Conservation (phyloP, 2,888 invertebrate species). For the Acheta domesticus region DNA sequence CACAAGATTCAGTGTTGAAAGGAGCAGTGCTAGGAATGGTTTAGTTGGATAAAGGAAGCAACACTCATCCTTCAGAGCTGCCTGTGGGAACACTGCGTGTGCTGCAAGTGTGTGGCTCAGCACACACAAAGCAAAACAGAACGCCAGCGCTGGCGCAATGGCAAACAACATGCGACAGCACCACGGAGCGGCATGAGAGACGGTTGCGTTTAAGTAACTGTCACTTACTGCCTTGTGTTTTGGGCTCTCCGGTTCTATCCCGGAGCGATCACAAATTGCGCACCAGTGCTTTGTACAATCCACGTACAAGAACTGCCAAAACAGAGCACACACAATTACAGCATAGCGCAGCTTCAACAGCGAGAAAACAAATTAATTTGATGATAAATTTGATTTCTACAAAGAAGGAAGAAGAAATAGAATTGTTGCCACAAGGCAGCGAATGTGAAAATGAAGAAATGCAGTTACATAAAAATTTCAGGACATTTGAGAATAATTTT, state of each 20-base stretch:
- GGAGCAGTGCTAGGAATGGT: not conserved
- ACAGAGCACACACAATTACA: slow-evolving; percentile 18
- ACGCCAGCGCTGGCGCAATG: slow-evolving; percentile 8
- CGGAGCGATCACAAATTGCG: slow-evolving; percentile 18
- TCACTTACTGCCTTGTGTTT: slow-evolving; percentile 9
- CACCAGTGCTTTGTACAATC: slow-evolving; percentile 9
- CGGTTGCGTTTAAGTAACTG: not conserved
- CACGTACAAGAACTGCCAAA: slow-evolving; percentile 18
- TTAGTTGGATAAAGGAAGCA: not conserved
- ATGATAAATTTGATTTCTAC: too few species aligned
- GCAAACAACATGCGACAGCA: not conserved
- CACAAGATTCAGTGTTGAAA: not conserved
- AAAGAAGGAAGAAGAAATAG: too few species aligned
- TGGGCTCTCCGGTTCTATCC: slow-evolving; percentile 18
- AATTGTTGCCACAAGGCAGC: too few species aligned
- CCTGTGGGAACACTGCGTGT: slow-evolving; percentile 4
- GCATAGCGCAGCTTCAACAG: not conserved
- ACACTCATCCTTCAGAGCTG: not conserved
- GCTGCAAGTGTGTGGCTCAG: not conserved
- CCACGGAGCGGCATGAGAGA: not conserved
- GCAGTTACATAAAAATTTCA: too few species aligned
- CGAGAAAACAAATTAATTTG: not conserved
- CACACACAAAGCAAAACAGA: not conserved
- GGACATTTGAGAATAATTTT: too few species aligned
- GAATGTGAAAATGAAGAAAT: too few species aligned